Base-by-base conservation (phyloP, 1,140 invertebrate genomes). In the Drosophila ironensis region DNA sequence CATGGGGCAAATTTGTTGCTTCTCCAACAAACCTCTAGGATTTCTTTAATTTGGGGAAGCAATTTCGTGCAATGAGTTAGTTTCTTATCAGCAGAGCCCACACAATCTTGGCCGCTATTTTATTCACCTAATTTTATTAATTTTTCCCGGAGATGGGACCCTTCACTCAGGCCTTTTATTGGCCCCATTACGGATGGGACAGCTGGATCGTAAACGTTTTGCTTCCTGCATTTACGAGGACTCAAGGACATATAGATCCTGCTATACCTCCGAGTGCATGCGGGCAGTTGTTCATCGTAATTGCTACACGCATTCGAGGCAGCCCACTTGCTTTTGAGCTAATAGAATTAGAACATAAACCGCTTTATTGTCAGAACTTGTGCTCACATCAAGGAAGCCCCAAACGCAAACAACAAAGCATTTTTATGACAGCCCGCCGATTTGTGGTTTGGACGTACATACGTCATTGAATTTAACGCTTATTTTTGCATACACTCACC, bases 261-360 rank as follows among this genome's bases (percentile, higher is more conserved):
- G 3, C 0, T 6, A 16, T 12, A 61, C 25, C 20, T 38, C 12
- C 4, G 12, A 24, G 41, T 19, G 63, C 66, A 69, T 69, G 63
- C 68, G 63, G 44, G 28, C 28, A 33, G 30, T 66, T 68, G 54
- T 73, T 57, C 47, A 59, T 20, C 41, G 59, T 78, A 78, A 78
- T 84, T 82, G 69, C 69, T 84, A 70, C 73, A 78, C 73, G 64
- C 46, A 70, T 60, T 60, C 41, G 22, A 24, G 25, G 45, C 66
- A 17, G 40, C 38, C 28, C 66, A 69, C 67, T 71, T 61, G 63
- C 59, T 64, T 72, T 72, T 57, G 38, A 56, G 63, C 78, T 82
- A 82, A 82, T 82, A 82, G 78, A 82, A 82, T 82, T 82, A 84
- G 78, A 78, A 51, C 73, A 82, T 82, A 82, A 82, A 82, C 78